Evolutionary conservation across 2,113 vertebrate species (phyloP).

Genomic region (Osmerus mordax): DNA sequence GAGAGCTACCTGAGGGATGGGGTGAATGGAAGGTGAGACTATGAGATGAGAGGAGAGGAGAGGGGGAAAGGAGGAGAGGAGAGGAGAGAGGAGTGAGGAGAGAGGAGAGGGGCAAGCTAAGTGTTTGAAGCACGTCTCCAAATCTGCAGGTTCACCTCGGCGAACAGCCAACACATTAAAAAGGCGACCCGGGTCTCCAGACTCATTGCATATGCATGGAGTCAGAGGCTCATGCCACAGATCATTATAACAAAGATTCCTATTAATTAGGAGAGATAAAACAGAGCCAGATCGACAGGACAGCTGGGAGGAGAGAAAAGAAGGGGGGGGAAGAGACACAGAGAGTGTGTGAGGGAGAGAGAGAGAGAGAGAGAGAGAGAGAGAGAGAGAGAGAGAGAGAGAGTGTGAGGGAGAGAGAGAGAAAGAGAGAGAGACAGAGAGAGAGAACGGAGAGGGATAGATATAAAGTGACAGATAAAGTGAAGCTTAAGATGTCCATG

Average conservation of each 20-base stretch:
- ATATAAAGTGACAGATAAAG: constrained; percentile 10
- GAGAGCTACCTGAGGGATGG: not conserved
- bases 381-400: constrained; percentile 47
- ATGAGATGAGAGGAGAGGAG: not conserved
- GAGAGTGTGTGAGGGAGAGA: constrained; percentile 47
- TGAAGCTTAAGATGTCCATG: not conserved
- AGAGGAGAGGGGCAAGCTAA: constrained; percentile 4
- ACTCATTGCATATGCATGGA: constrained; percentile 73
- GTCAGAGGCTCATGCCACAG: constrained; percentile 66
- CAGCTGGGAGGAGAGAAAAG: constrained; percentile 62
- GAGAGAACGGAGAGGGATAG: not conserved
- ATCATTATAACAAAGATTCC: constrained; percentile 79
- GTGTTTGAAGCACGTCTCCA: constrained; percentile 23
- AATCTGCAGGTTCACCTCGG: not conserved
- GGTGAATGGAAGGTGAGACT: not conserved
- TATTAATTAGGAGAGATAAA: constrained; percentile 77
- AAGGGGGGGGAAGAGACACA: constrained; percentile 23
- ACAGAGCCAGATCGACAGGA: constrained; percentile 70
- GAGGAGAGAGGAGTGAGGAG: not conserved
- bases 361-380: constrained; percentile 45
- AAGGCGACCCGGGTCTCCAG: constrained; percentile 58
- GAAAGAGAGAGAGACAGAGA: not conserved
- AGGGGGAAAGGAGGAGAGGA: not conserved
- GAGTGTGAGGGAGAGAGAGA: constrained; percentile 44
- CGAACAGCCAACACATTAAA: constrained; percentile 56